Percentiles rank a stretch among this genome's conserved stretches.
These are phyloP conservation scores for Cochlearius cochlearius DNA, from an alignment of 2,113 vertebrate species.

Conservation along the genomic window DNA sequence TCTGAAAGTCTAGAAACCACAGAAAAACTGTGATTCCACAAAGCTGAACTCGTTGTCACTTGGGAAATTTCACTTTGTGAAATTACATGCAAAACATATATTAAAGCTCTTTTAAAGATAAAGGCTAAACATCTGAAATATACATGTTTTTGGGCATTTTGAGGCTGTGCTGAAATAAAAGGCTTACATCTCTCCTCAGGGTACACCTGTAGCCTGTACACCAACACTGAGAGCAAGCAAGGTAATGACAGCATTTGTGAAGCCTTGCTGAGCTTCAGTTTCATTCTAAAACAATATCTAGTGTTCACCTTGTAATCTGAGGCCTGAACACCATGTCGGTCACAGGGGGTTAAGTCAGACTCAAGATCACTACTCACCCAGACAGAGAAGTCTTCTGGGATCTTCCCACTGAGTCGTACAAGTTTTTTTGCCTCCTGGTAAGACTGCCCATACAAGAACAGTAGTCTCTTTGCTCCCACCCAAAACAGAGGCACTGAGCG, in stretches of 20 bases:
- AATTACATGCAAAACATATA: neutral
- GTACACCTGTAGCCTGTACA: neutral
- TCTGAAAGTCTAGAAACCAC: neutral
- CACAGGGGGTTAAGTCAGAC: neutral
- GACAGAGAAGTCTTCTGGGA: neutral
- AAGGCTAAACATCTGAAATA: neutral
- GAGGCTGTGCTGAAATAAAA: neutral
- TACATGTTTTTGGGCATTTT: neutral
- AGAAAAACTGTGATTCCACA: neutral
- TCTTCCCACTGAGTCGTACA: neutral
- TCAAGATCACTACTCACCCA: neutral
- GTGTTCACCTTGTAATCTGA: neutral
- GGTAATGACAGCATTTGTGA: neutral
- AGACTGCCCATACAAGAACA: neutral
- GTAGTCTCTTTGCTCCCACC: neutral
- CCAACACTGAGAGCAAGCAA: neutral
- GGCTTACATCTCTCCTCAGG: neutral
- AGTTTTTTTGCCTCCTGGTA: neutral
- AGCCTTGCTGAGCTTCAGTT: neutral
- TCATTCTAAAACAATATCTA: neutral
- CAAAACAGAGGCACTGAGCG: neutral
- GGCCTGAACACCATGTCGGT: accelerated
- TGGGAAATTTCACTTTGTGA: neutral
- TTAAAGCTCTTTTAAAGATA: neutral
- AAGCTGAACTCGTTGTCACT: neutral